Base-by-base conservation (phyloP, 2,797 vertebrate species). In the Peromyscus aztecus region DNA sequence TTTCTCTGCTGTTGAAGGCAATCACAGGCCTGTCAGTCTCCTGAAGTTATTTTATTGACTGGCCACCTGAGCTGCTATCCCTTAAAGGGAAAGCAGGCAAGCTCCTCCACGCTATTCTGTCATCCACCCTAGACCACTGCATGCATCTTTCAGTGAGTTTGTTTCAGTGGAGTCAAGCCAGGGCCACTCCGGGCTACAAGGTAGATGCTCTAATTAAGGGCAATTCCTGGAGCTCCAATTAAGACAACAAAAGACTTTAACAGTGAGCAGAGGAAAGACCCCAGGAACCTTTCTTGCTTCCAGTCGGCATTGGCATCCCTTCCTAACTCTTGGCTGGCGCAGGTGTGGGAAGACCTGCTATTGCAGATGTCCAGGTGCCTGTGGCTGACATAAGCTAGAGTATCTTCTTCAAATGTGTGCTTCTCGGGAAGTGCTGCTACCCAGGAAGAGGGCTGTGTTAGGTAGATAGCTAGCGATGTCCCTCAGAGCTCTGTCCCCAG, bases 181-280 rank as follows among this genome's bases (percentile, higher is more conserved):
- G 63, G 76, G n/a, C 34, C 43, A 69, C 46, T 31, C 24, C 40
- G n/a, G 61, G 46, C 61, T 65, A 13, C 43, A 55, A 80, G 61
- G 76, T n/a, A n/a, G 43, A 52, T 49, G 23, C 49, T 69, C 46
- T 69, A 52, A 86, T 69, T 37, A 86, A 86, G 84, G 46, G 34
- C 6, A 43, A 52, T 93, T 76, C 21, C 27, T 31, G 4, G 49
- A 83, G 78, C 94, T 96, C 49, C 91, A 91, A 96, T 97, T 91
- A 94, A 95, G 59, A 73, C 46, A 80, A 40, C 29, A 31, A 75
- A 94, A 94, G 43, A n/a, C 52, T 85, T 90, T 57, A 55, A 81
- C 0, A 55, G 65, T 71, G 67, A 86, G 57, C 40, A 85, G 90
- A 94, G 96, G 86, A n/a, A 59, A 87, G 91, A 27, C 52, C 31